Percentiles rank a stretch among this genome's conserved stretches.
These are phyloP conservation scores for Tichodroma muraria DNA, from an alignment of 2,113 vertebrate genomes.

Conservation along the genomic window DNA sequence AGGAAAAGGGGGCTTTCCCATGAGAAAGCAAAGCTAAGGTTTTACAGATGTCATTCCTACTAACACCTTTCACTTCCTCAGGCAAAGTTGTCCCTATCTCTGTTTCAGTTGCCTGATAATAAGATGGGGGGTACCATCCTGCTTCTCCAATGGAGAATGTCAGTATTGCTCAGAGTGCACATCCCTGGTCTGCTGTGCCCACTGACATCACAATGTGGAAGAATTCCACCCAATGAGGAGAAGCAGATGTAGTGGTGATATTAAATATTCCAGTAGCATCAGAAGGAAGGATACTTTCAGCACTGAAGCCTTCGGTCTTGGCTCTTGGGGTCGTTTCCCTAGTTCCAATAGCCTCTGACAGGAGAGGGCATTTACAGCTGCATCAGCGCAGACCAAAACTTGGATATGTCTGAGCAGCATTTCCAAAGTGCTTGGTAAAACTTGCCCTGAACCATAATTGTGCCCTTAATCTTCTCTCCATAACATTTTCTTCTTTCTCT, in stretches of 20 bases:
- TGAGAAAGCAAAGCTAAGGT: background rate
- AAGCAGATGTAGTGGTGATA: background rate
- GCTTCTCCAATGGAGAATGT: background rate
- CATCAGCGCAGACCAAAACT: background rate
- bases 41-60: background rate
- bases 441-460: background rate
- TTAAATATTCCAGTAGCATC: background rate
- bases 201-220: accelerated
- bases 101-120: background rate
- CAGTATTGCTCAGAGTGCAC: background rate
- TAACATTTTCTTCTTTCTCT: background rate
- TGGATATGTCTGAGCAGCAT: background rate
- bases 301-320: background rate
- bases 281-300: background rate
- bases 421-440: background rate
- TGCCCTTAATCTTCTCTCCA: background rate
- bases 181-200: background rate
- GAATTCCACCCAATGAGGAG: background rate
- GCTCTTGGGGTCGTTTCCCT: background rate
- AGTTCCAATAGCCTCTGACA: background rate
- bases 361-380: background rate
- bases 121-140: background rate
- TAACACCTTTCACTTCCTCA: background rate
- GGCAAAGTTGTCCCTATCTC: background rate
- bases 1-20: background rate